A percentile compares a stretch with the other conserved stretches of the same genome.
phyloP scores from a whole-genome alignment of 2,797 vertebrate genomes.

The Pipistrellus pygmaeus region DNA sequence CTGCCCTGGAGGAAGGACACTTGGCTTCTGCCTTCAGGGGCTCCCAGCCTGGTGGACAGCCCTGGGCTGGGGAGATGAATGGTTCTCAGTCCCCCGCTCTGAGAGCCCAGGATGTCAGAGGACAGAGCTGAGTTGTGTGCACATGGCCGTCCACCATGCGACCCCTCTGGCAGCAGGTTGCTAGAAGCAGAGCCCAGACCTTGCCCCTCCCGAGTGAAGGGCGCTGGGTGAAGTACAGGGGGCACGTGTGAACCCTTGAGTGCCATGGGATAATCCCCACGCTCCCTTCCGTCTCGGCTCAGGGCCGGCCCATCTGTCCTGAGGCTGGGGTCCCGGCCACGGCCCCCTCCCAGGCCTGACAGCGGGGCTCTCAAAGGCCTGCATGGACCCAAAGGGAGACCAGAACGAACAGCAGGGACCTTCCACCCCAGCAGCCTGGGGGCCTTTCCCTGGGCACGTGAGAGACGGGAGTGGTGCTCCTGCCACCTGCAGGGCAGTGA shows the following conservation, averaged over 20 bases:
- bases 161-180: background rate
- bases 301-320: background rate
- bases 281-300: background rate
- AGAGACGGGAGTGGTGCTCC: background rate
- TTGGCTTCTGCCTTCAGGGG: conserved; percentile 2
- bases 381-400: background rate
- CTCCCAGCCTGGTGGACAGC: background rate
- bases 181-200: background rate
- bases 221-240: fast-evolving
- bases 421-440: background rate
- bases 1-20: background rate
- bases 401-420: background rate
- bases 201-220: fast-evolving
- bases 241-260: fast-evolving
- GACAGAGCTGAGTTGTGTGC: background rate
- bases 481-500: background rate
- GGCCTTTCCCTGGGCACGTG: background rate
- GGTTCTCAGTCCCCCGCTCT: background rate
- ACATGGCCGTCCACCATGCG: fast-evolving
- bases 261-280: fast-evolving
- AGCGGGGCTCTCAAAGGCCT: background rate
- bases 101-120: background rate
- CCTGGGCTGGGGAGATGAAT: background rate
- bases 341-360: background rate
- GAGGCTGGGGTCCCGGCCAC: background rate